Evolutionary conservation across 2,888 invertebrate species (phyloP).

Genomic region (Dasysyrphus albostriatus): DNA sequence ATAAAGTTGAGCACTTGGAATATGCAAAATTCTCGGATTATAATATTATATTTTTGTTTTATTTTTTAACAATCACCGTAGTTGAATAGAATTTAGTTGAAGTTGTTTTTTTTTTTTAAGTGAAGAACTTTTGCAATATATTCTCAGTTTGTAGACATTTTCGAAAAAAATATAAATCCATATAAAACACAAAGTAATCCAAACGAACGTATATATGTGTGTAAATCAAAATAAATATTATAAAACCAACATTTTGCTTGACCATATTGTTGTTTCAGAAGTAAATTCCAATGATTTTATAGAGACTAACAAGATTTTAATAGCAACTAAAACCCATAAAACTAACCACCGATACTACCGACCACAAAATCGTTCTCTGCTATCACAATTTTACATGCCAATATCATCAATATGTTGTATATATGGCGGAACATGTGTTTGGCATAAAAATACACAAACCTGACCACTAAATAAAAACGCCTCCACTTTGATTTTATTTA

Average conservation of each 20-base stretch:
- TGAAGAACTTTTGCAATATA: background rate
- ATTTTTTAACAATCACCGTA: background rate
- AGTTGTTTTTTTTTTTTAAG: constrained; percentile 8
- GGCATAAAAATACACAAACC: constrained; percentile 38
- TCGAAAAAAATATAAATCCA: background rate
- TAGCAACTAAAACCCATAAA: constrained; percentile 28
- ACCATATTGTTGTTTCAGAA: background rate
- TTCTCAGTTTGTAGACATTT: background rate
- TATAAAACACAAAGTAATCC: background rate
- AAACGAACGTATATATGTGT: no score
- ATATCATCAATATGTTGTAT: background rate
- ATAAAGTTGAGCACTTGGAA: constrained; percentile 31
- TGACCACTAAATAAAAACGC: constrained; percentile 30
- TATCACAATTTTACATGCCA: constrained; percentile 2
- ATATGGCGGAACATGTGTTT: constrained; percentile 3
- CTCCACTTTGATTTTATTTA: constrained; percentile 41
- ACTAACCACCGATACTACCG: constrained; percentile 9
- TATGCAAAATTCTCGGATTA: constrained; percentile 57
- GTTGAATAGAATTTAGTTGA: background rate
- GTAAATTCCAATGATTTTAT: constrained; percentile 1
- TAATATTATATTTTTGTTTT: constrained; percentile 39
- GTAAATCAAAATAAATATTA: background rate
- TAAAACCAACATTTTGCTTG: background rate
- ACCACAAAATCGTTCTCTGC: constrained; percentile 10
- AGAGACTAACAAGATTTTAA: background rate